Base-by-base conservation (phyloP, 2,113 vertebrate genomes). In the Gymnarchus niloticus region DNA sequence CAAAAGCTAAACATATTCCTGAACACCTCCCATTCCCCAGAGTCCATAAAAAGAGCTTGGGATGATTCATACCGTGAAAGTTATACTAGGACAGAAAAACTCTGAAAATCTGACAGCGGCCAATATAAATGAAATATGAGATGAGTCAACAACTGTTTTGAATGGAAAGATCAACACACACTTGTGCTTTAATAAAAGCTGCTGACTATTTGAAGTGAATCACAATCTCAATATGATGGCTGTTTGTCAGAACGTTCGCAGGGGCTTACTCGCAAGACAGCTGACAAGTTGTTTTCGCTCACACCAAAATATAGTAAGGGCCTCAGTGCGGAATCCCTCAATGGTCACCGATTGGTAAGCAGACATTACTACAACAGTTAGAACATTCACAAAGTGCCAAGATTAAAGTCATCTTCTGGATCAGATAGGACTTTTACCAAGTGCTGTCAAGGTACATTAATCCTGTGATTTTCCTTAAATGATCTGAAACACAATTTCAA, bases 51-150 rank as follows among this genome's bases (percentile, higher is more conserved):
- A 83, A 57, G 49, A 83, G 49, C 82, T 54, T 44, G 49, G 54
- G 14, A 51, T 83, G 82, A 83, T 54, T 41, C 82, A 83, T 52
- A 6, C 49, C 28, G 80, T 82, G 80, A 82, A 82, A 82, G 80
- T 83, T 83, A 83, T 14, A 83, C 82, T 37, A 83, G 82, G 54
- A 59, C 52, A 57, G 82, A 83, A 56, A 78, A 59, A 37, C 37
- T 83, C 82, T 83, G 28, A 83, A 83, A 83, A 83, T 59, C 82
- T 57, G 81, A 52, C 54, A 59, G 56, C 59, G 82, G 21, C 33
- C 82, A 83, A 59, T 59, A 59, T 56, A 83, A 56, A 59, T 83
- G 52, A 83, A 83, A 83, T 54, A 33, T 57, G 82, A 83, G 82
- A 59, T 59, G 52, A 59, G 82, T 57, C 82, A 82, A 54, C 49